phyloP scores from a whole-genome alignment of 2,113 vertebrate species.

The Chaetodon trifascialis region DNA sequence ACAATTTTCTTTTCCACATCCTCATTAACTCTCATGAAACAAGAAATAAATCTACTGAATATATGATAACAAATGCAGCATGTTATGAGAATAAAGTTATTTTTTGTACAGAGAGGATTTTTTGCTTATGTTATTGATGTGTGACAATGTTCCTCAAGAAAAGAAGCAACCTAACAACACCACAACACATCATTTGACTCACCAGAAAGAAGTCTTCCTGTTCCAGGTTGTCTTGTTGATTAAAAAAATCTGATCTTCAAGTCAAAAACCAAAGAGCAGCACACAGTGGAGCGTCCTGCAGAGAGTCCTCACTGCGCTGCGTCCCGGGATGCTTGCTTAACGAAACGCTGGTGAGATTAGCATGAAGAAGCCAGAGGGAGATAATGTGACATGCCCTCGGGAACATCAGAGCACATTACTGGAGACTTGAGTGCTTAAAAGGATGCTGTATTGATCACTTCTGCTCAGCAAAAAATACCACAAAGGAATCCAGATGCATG shows the following conservation, averaged over 20 bases:
- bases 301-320: neutral
- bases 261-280: neutral
- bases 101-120: neutral
- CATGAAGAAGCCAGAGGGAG: neutral
- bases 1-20: neutral
- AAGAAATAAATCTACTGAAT: neutral
- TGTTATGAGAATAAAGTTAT: neutral
- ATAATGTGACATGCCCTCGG: constrained; percentile 52
- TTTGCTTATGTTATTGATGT: neutral
- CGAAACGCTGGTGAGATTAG: neutral
- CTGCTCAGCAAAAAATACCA: neutral
- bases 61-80: neutral
- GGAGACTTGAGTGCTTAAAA: constrained; percentile 57
- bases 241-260: neutral
- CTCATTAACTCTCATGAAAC: neutral
- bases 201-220: constrained; percentile 37
- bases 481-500: neutral
- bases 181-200: constrained; percentile 21
- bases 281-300: neutral
- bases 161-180: constrained; percentile 1
- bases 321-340: neutral
- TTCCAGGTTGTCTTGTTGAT: constrained; percentile 2
- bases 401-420: constrained; percentile 63
- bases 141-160: neutral
- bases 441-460: constrained; percentile 58